A percentile compares a stretch with the other conserved stretches of the same genome.
Evolutionary conservation across 2,888 invertebrate genomes (phyloP).

Genomic region (Synanthedon andrenaeformis): DNA sequence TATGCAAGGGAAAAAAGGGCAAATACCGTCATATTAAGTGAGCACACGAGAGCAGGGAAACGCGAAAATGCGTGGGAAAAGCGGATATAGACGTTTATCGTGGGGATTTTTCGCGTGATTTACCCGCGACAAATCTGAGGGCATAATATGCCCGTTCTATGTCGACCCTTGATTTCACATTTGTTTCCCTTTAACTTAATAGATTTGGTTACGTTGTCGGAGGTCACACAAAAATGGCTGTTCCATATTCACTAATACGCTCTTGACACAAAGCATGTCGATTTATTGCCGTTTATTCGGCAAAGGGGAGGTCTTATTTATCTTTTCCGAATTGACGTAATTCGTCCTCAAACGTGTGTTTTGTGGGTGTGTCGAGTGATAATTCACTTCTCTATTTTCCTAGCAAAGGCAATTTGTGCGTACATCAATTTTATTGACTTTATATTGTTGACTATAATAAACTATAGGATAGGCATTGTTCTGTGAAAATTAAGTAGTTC

Average conservation of each 20-base stretch:
- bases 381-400: slow-evolving; percentile 9
- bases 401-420: background rate
- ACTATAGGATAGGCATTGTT: too few relatives aligned
- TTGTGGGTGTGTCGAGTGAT: slow-evolving; percentile 23
- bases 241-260: slow-evolving; percentile 49
- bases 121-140: slow-evolving; percentile 63
- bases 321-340: slow-evolving; percentile 53
- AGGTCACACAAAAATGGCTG: slow-evolving; percentile 26
- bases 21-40: slow-evolving; percentile 69
- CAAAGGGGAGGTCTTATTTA: slow-evolving; percentile 56
- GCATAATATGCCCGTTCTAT: slow-evolving; percentile 36
- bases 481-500: too few relatives aligned
- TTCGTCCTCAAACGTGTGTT: slow-evolving; percentile 35
- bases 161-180: slow-evolving; percentile 18
- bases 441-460: too few relatives aligned
- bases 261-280: slow-evolving; percentile 61
- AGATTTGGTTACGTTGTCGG: slow-evolving; percentile 5
- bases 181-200: slow-evolving; percentile 5
- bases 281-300: slow-evolving; percentile 59
- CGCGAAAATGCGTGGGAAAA: slow-evolving; percentile 69
- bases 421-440: background rate
- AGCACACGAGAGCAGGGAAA: slow-evolving; percentile 66
- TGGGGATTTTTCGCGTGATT: slow-evolving; percentile 68
- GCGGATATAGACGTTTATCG: slow-evolving; percentile 70
- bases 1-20: slow-evolving; percentile 50